These are phyloP conservation scores for Drosophila ustulata DNA, from an alignment of 2,888 invertebrate genomes.

Conservation along the genomic window DNA sequence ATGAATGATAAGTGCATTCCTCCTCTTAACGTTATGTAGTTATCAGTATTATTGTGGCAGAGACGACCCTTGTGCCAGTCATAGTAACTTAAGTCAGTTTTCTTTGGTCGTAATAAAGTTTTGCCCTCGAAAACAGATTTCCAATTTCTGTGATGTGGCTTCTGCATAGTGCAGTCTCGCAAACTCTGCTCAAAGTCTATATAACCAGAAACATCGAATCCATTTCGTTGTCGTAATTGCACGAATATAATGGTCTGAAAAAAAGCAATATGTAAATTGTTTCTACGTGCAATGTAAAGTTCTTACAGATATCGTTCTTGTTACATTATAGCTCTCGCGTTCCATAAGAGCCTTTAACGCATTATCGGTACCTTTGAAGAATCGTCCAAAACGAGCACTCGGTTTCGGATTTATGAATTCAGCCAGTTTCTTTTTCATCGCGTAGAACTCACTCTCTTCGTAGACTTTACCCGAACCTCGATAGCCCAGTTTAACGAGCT, in stretches of 20 bases:
- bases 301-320: conserved; percentile 25
- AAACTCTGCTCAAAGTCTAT: conserved; percentile 48
- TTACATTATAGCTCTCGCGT: conserved; percentile 32
- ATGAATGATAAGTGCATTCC: conserved; percentile 27
- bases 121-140: conserved; percentile 41
- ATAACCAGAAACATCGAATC: conserved; percentile 53
- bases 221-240: conserved; percentile 40
- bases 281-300: not conserved
- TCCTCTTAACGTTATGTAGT: conserved; percentile 9
- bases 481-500: conserved; percentile 32
- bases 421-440: not conserved
- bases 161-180: conserved; percentile 8
- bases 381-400: not conserved
- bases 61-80: conserved; percentile 45
- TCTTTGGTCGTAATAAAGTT: conserved; percentile 29
- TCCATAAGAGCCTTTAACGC: conserved; percentile 18
- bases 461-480: conserved; percentile 19
- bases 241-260: conserved; percentile 49
- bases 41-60: conserved; percentile 23
- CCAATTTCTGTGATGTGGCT: conserved; percentile 34
- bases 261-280: not conserved
- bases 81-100: conserved; percentile 41
- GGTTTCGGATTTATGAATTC: conserved; percentile 14
- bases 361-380: conserved; percentile 20
- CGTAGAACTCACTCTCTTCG: conserved; percentile 31